Evolutionary conservation across 2,113 vertebrate genomes (phyloP).

Genomic region (Sceloporus tristichus): DNA sequence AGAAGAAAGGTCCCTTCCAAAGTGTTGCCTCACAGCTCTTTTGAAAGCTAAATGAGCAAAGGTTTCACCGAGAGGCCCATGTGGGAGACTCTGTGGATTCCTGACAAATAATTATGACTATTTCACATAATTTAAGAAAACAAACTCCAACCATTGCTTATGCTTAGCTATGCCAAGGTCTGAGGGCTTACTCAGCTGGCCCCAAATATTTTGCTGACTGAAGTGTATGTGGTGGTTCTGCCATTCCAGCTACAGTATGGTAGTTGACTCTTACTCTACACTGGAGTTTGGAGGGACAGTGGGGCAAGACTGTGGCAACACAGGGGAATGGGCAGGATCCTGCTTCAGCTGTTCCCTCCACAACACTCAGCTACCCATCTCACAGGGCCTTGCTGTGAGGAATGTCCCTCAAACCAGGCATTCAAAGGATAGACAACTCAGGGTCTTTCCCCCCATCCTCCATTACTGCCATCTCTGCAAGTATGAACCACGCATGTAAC

Average conservation of each 20-base stretch:
- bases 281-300: neutral
- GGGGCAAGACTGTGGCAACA: neutral
- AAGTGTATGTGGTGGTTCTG: neutral
- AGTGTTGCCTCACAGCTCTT: constrained; percentile 26
- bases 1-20: constrained; percentile 50
- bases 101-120: neutral
- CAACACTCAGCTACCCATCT: neutral
- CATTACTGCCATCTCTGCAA: too few species aligned
- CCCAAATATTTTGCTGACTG: neutral
- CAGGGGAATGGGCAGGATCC: neutral
- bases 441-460: too few species aligned
- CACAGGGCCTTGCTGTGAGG: too few species aligned
- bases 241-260: neutral
- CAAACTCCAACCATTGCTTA: neutral
- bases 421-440: too few species aligned
- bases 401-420: too few species aligned
- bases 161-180: neutral
- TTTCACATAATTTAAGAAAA: neutral
- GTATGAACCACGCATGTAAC: too few species aligned
- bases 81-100: constrained; percentile 32
- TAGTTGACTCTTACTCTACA: neutral
- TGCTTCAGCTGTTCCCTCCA: neutral
- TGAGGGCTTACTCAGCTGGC: too few species aligned
- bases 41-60: constrained; percentile 46
- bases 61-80: neutral